phyloP scores from a whole-genome alignment of 2,888 invertebrate genomes.

The Graphium colonna region DNA sequence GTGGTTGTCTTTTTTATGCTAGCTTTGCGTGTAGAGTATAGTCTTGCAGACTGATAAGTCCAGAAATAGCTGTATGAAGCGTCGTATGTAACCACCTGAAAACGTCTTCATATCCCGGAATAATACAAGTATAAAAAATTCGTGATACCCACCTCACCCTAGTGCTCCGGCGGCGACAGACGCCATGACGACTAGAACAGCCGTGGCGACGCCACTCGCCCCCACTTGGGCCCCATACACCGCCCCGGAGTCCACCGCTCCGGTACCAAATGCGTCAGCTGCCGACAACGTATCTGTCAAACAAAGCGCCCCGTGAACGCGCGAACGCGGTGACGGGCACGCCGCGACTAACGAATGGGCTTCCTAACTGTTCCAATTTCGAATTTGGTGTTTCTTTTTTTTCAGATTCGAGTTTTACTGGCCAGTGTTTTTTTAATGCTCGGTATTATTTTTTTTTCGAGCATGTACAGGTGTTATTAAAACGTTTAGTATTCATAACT shows the following conservation, averaged over 20 bases:
- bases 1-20: no score
- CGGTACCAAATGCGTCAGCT: slow-evolving; percentile 64
- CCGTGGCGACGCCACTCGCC: slow-evolving; percentile 83
- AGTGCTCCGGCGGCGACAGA: slow-evolving; percentile 84
- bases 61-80: no score
- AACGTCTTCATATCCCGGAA: no score
- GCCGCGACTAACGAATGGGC: slow-evolving; percentile 34
- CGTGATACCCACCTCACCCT: slow-evolving; percentile 87
- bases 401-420: not conserved
- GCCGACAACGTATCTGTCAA: slow-evolving; percentile 65
- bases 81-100: no score
- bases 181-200: slow-evolving; percentile 82
- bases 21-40: no score
- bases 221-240: slow-evolving; percentile 58
- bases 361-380: slow-evolving; percentile 18
- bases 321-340: slow-evolving; percentile 42
- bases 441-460: not conserved
- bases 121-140: no score
- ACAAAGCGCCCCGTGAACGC: slow-evolving; percentile 42
- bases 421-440: not conserved
- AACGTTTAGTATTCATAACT: not conserved
- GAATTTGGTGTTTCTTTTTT: slow-evolving; percentile 31
- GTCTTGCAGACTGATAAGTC: no score
- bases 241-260: slow-evolving; percentile 39
- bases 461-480: not conserved